Percentiles rank a stretch among this genome's conserved stretches.
Evolutionary conservation across 2,113 vertebrate species (phyloP).

Genomic region (Oncorhynchus mykiss): DNA sequence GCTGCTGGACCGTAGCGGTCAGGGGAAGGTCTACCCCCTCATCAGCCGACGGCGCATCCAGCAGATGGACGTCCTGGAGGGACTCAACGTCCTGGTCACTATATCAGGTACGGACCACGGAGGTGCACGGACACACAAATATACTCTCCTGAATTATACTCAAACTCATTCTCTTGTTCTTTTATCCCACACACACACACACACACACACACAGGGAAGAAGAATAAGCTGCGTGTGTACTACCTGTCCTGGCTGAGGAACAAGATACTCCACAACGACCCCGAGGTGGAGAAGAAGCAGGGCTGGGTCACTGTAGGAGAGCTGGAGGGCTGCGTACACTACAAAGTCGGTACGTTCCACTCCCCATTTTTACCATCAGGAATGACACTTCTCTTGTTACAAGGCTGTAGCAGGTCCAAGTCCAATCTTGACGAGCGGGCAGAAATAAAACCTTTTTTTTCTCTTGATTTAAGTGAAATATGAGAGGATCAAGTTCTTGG

Average conservation of each 20-base stretch:
- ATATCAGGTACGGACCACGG: conserved; percentile 81
- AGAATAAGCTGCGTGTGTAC: conserved; percentile 91
- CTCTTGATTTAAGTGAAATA: conserved; percentile 78
- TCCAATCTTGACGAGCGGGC: background rate
- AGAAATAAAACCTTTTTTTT: background rate
- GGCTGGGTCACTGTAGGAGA: conserved; percentile 90
- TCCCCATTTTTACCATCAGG: background rate
- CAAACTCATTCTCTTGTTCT: too few relatives aligned
- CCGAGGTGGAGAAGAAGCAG: conserved; percentile 89
- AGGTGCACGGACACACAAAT: background rate
- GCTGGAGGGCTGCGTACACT: conserved; percentile 87
- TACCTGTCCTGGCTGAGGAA: conserved; percentile 93
- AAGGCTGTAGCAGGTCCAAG: too few relatives aligned
- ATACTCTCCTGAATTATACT: background rate
- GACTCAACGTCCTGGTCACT: conserved; percentile 92
- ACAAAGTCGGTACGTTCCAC: conserved; percentile 69
- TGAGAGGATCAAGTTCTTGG: conserved; percentile 93
- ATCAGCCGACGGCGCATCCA: conserved; percentile 89
- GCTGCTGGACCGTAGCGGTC: conserved; percentile 90
- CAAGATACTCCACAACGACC: conserved; percentile 91
- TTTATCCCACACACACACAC: background rate
- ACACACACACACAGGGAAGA: conserved; percentile 76
- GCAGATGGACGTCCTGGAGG: conserved; percentile 93
- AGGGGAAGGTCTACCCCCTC: conserved; percentile 88
- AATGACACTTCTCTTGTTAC: background rate